A percentile compares a stretch with the other conserved stretches of the same genome.
Conservation (phyloP, 2,888 invertebrate species). For the Nebria brevicollis region DNA sequence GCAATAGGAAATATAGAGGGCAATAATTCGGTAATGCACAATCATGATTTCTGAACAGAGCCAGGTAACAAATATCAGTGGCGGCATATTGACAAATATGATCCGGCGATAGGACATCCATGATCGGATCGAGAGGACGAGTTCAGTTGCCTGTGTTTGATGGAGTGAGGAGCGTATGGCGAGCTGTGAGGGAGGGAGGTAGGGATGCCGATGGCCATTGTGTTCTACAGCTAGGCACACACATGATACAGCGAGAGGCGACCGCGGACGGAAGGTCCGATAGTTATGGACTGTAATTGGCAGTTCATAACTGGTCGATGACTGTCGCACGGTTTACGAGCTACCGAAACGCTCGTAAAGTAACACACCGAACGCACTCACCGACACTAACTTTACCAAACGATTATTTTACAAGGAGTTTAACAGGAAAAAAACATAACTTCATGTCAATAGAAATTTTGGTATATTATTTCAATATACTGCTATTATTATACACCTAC, state of each 20-base stretch:
- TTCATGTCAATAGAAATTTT: too few relatives aligned
- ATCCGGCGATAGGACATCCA: slow-evolving; percentile 25
- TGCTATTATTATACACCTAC: too few relatives aligned
- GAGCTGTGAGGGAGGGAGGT: slow-evolving; percentile 4
- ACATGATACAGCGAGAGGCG: slow-evolving; percentile 27
- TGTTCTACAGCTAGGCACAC: background rate
- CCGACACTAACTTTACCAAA: background rate
- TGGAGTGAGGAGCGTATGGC: background rate
- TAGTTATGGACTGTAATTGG: slow-evolving; percentile 61
- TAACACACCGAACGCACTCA: slow-evolving; percentile 19
- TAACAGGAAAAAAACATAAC: background rate
- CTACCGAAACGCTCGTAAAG: slow-evolving; percentile 52
- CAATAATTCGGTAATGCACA: background rate
- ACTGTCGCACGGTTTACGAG: slow-evolving; percentile 59
- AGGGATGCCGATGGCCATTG: background rate
- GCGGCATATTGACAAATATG: slow-evolving; percentile 36
- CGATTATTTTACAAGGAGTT: background rate
- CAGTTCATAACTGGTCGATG: slow-evolving; percentile 59
- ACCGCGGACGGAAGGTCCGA: slow-evolving; percentile 53
- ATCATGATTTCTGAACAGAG: background rate
- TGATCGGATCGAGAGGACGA: background rate
- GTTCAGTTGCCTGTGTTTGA: background rate
- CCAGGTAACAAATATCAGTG: slow-evolving; percentile 25
- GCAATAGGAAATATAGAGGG: background rate
- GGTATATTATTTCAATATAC: too few relatives aligned